phyloP scores from a whole-genome alignment of 2,888 invertebrate species.

The Ochropleura leucogaster region DNA sequence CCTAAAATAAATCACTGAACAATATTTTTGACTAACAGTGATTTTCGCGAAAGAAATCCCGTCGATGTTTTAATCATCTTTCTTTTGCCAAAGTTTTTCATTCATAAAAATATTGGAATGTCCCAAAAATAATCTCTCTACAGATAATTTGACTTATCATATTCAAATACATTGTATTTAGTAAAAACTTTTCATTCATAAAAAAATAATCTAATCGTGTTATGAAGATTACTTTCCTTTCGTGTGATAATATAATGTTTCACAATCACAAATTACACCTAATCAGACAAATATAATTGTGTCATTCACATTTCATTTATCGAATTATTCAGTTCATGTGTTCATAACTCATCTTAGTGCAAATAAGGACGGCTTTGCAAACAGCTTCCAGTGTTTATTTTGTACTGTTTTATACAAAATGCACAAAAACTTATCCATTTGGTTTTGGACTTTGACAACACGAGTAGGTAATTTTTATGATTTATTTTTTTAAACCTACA shows the following conservation, averaged over 20 bases:
- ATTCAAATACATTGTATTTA: background rate
- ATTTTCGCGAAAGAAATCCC: too few relatives aligned
- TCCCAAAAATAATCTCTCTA: background rate
- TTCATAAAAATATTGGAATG: background rate
- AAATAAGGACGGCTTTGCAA: conserved; percentile 48
- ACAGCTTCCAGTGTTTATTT: conserved; percentile 5
- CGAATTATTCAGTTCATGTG: conserved; percentile 29
- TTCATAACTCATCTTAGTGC: conserved; percentile 40
- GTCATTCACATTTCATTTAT: conserved; percentile 39
- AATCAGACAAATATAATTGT: too few relatives aligned
- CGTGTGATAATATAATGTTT: too few relatives aligned
- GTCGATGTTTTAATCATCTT: too few relatives aligned
- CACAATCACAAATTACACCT: too few relatives aligned
- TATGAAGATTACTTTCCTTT: too few relatives aligned
- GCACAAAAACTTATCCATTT: background rate
- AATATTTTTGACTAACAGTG: too few relatives aligned
- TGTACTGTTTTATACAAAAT: conserved; percentile 33
- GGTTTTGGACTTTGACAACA: background rate
- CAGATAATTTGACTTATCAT: background rate
- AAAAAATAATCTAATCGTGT: too few relatives aligned
- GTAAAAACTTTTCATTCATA: too few relatives aligned
- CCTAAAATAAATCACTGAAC: background rate
- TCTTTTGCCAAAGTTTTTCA: too few relatives aligned
- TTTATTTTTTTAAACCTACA: background rate
- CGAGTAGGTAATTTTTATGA: background rate